Conservation (phyloP, 2,888 invertebrate species). For the Hermaeophaga mercurialis region DNA sequence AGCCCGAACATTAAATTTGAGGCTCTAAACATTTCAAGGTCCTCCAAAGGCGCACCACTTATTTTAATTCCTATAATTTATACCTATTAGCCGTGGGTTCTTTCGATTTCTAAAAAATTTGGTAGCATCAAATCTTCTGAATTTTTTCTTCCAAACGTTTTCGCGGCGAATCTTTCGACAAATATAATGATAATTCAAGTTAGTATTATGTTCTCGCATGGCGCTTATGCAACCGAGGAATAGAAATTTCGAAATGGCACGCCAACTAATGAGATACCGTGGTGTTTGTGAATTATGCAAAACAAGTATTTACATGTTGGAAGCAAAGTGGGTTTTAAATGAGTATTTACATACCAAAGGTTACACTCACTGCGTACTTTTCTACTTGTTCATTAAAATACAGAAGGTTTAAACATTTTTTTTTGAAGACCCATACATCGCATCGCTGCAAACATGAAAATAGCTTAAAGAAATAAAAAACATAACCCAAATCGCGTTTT, state of each 20-base stretch:
- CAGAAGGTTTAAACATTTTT: no score
- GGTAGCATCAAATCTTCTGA: no score
- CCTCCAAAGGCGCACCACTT: constrained; percentile 10
- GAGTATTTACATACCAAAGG: constrained; percentile 12
- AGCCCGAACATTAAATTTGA: constrained; percentile 10
- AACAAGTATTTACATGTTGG: constrained; percentile 11
- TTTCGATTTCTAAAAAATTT: no score
- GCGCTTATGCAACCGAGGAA: not conserved
- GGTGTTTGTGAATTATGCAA: constrained; percentile 14
- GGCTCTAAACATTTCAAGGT: constrained; percentile 17
- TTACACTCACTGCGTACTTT: constrained; percentile 5
- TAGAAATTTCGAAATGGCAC: constrained; percentile 1
- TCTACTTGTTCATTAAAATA: constrained; percentile 10
- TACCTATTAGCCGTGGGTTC: constrained; percentile 2
- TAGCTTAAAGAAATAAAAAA: no score
- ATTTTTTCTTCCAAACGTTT: no score
- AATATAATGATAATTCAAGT: no score
- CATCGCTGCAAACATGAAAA: no score
- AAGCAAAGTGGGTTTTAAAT: constrained; percentile 13
- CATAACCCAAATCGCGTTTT: no score
- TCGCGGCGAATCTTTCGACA: no score
- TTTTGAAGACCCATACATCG: no score
- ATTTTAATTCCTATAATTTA: constrained; percentile 23
- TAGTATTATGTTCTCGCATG: not conserved
- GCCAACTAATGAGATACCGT: not conserved